These are phyloP conservation scores for Centruroides sculpturatus DNA, from an alignment of 1,140 invertebrate species.

Conservation along the genomic window DNA sequence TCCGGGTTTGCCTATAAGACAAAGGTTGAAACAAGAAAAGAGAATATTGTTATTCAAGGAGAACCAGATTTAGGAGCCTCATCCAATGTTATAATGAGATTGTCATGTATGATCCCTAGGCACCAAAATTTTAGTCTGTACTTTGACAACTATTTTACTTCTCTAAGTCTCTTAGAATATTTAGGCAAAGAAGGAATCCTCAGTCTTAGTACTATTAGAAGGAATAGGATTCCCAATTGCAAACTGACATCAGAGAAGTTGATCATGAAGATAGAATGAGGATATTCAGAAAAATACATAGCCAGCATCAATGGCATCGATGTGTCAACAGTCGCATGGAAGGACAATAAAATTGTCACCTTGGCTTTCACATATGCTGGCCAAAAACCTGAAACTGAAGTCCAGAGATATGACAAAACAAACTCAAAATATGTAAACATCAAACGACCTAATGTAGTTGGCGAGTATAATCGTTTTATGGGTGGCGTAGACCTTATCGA, in stretches of 20 bases:
- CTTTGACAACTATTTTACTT: slow-evolving; percentile 2
- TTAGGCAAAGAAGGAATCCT: background rate
- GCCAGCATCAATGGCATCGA: background rate
- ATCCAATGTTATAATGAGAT: background rate
- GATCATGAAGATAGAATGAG: background rate
- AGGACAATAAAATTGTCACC: background rate
- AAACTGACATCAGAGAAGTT: background rate
- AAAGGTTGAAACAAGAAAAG: background rate
- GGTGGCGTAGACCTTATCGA: background rate
- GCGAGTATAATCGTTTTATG: background rate
- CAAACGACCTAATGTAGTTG: background rate
- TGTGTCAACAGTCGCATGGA: background rate
- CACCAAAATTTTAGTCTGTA: background rate
- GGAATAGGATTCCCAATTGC: background rate
- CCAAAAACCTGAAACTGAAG: background rate
- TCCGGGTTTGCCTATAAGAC: background rate
- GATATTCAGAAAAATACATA: background rate
- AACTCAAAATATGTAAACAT: background rate
- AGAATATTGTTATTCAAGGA: background rate
- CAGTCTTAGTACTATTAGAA: background rate
- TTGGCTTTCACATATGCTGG: background rate
- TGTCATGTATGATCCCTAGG: background rate
- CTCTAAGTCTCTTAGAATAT: background rate
- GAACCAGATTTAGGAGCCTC: background rate
- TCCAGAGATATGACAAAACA: background rate